These are phyloP conservation scores for Echinarachnius parma DNA, from an alignment of 53 echinoderm and acorn worm genomes.

Conservation along the genomic window DNA sequence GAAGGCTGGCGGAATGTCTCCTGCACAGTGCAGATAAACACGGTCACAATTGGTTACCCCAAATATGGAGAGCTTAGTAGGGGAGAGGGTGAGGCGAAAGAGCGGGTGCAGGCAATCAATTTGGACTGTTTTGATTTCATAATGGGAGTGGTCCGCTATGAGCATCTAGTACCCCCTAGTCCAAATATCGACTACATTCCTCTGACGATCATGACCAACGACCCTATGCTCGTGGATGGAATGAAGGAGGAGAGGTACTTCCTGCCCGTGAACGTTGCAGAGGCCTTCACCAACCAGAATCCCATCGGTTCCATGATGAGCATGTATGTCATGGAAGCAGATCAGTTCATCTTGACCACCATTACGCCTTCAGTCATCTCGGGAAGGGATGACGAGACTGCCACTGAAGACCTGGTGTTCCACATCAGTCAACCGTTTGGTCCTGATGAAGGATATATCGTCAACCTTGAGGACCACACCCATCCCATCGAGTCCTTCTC, in stretches of 20 bases:
- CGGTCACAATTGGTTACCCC: slow-evolving; percentile 60
- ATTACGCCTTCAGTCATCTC: slow-evolving; percentile 79
- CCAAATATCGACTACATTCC: slow-evolving; percentile 86
- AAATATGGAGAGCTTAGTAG: slow-evolving; percentile 74
- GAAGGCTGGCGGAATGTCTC: slow-evolving; percentile 61
- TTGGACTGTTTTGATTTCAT: slow-evolving; percentile 82
- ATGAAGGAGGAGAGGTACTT: slow-evolving; percentile 65
- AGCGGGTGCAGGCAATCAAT: slow-evolving; percentile 56
- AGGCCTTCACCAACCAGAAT: slow-evolving; percentile 79
- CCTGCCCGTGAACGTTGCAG: slow-evolving; percentile 67
- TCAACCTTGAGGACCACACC: slow-evolving; percentile 91
- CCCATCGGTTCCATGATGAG: slow-evolving; percentile 78
- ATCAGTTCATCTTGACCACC: slow-evolving; percentile 93
- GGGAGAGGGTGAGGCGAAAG: slow-evolving; percentile 64
- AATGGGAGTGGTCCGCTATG: slow-evolving; percentile 68
- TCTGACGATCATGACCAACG: slow-evolving; percentile 59
- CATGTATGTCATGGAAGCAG: slow-evolving; percentile 82
- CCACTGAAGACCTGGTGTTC: slow-evolving; percentile 66
- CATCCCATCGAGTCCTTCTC: slow-evolving; percentile 82
- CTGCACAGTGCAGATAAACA: slow-evolving; percentile 64
- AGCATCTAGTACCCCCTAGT: slow-evolving; percentile 92
- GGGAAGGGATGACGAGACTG: slow-evolving; percentile 82
- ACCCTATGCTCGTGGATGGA: slow-evolving; percentile 58
- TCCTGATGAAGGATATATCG: slow-evolving; percentile 83
- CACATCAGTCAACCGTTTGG: slow-evolving; percentile 67